Base-by-base conservation (phyloP, 2,113 vertebrate genomes). In the Seriola rivoliana region DNA sequence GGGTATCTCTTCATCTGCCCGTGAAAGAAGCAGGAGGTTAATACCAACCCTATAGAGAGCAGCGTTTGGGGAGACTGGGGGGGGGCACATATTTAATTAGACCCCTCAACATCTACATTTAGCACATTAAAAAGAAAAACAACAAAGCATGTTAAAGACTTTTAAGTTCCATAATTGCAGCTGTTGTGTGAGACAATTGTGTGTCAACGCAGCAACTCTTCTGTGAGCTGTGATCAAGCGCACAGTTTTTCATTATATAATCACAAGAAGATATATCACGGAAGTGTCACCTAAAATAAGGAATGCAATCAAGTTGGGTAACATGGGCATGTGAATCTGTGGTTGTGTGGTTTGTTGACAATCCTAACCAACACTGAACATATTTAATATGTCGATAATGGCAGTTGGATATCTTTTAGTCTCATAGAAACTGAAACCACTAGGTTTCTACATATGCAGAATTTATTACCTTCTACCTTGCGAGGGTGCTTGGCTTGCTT, bases 1-100 rank as follows among this genome's bases (percentile, higher is more conserved):
- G 72, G 69, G 76, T 89, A 91, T 93, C 86, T 89, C 87, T 92
- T 91, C 87, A 94, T 93, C 90, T 89, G 79, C 78, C 77, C 36
- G 69, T 72, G 64, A 92, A 93, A 86, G 69, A 64, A 71, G 83
- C 75, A 81, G 81, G 81, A 88, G 93, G 92, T 93, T 93, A 91
- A 94, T 87, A 74, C 82, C 58, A 67, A 74, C 82, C 67, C 81
- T 78, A 79, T 78, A 78, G 74, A 79, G 62, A 78, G 12, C 66
- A 67, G 29, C 4, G 19, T 9, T 42, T 42, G 4, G 4, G 68
- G 16, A 8, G 29, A 32, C 1, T 29, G 29, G 29, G 8, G 76
- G 54, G 42, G 23, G 63, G 52, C 59, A 48, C 32, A 86, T 68
- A 52, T 76, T 70, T 88, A 90, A 92, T 92, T 83, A 79, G 75